These are phyloP conservation scores for Notarius quadriscutis DNA, from an alignment of 2,113 vertebrate species.

Conservation along the genomic window DNA sequence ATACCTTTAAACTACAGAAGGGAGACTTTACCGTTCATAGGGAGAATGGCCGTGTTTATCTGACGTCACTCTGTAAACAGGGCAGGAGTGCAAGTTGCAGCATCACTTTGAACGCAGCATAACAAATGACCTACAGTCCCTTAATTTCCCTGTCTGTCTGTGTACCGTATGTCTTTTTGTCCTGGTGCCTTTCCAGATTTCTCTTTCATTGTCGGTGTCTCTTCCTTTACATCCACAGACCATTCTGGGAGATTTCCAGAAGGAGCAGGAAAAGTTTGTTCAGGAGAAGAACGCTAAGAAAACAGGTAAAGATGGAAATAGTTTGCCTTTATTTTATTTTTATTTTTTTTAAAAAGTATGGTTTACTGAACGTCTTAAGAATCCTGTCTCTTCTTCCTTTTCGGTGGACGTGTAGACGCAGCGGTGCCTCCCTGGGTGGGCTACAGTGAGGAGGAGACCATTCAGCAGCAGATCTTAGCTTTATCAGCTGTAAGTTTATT, in stretches of 20 bases:
- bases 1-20: too few species aligned
- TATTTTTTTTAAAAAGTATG: neutral
- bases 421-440: slow-evolving; percentile 96
- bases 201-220: neutral
- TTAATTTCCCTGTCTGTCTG: neutral
- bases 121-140: too few species aligned
- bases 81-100: too few species aligned
- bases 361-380: neutral
- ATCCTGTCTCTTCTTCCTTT: neutral
- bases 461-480: slow-evolving; percentile 95
- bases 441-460: slow-evolving; percentile 95
- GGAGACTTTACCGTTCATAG: too few species aligned
- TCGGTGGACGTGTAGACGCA: slow-evolving; percentile 70
- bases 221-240: slow-evolving; percentile 72
- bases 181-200: neutral
- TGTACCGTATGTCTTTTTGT: neutral
- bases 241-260: slow-evolving; percentile 96
- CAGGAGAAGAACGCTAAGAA: slow-evolving; percentile 91
- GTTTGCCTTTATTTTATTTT: neutral
- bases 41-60: too few species aligned
- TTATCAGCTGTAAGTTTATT: slow-evolving; percentile 87
- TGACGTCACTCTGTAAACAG: too few species aligned
- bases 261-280: slow-evolving; percentile 97
- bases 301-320: slow-evolving; percentile 76
- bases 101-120: too few species aligned